Conservation (phyloP, 2,888 invertebrate genomes). For the Drosophila atripex region DNA sequence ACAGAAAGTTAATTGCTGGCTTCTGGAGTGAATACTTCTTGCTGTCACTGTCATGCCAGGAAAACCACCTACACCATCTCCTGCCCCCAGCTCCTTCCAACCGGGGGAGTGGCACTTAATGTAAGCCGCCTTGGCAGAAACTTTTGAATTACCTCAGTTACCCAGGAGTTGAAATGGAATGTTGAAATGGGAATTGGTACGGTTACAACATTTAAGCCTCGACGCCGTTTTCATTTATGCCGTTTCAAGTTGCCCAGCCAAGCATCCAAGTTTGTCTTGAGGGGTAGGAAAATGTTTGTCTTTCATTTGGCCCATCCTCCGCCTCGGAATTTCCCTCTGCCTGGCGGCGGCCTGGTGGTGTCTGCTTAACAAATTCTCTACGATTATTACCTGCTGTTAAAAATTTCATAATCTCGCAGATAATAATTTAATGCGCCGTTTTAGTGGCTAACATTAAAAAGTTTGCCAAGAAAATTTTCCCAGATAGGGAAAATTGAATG, state of each 20-base stretch:
- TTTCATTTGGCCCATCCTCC: constrained; percentile 60
- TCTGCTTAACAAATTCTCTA: constrained; percentile 60
- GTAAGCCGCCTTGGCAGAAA: constrained; percentile 64
- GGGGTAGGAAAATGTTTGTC: constrained; percentile 63
- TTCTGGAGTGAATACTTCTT: constrained; percentile 65
- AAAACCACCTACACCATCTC: constrained; percentile 38
- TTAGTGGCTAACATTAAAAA: constrained; percentile 76
- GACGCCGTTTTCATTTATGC: constrained; percentile 67
- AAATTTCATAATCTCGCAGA: constrained; percentile 74
- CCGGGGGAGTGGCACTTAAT: constrained; percentile 65
- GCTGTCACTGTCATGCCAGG: constrained; percentile 67
- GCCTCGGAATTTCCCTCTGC: background rate
- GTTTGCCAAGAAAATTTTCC: constrained; percentile 59
- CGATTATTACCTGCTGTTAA: constrained; percentile 81
- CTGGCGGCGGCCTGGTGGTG: constrained; percentile 3
- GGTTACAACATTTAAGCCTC: constrained; percentile 50
- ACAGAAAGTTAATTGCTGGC: constrained; percentile 66
- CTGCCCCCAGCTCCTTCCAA: background rate
- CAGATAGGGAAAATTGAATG: constrained; percentile 37
- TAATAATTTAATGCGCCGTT: constrained; percentile 79
- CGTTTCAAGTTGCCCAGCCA: constrained; percentile 79
- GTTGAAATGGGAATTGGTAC: constrained; percentile 54
- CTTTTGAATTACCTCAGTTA: constrained; percentile 79
- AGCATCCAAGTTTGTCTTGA: constrained; percentile 46
- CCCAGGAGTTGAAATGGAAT: constrained; percentile 36